Evolutionary conservation across 1,140 invertebrate species (phyloP), one percentile per base, ranked within the genome.

Genomic region (Pseudomyrmex concolor): DNA sequence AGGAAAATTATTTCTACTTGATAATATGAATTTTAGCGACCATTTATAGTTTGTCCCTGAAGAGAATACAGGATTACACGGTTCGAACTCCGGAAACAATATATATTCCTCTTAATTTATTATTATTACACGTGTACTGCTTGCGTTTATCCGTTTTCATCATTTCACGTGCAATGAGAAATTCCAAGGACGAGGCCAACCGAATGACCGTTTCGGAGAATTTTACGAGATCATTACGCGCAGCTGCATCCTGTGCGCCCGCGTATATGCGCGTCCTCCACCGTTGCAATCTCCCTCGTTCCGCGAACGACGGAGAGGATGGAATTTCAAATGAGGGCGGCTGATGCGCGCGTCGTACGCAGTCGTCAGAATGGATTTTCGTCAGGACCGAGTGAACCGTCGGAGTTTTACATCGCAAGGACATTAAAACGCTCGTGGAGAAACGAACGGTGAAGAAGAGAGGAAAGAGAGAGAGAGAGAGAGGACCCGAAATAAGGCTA

Each of bases 401-500:
- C 76, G 43, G 45, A 45, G 4, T 43, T 57, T 19, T 25, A 51
- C 73, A 5, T 76, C 22, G 48, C 19, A 17, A 64, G 25, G 45
- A 17, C 62, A 77, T 77, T 77, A 67, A 77, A 67, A 77, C 12
- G 22, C 12, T 8, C 55, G 2, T 25, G 15, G 22, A 22, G 0
- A 43, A 64, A 43, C 45, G 17, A 3, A 17, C 0, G 43, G 63
- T 10, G 48, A 50, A 25, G 57, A 64, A 66, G 22, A 74, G 8
- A 25, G 34, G 13, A n/a, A 2, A 59, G 12, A 50, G 13, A 13
- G 2, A 60, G 19, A 19, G 19, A 19, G 59, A 63, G 17, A 45
- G 17, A 8, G 59, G 60, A 0, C 71, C 83, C 70, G 54, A 86
- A 88, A 89, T 71, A 89, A 90, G 70, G 64, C 50, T 17, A 76